Conservation (phyloP, 1,140 invertebrate genomes). For the Helicoverpa armigera region DNA sequence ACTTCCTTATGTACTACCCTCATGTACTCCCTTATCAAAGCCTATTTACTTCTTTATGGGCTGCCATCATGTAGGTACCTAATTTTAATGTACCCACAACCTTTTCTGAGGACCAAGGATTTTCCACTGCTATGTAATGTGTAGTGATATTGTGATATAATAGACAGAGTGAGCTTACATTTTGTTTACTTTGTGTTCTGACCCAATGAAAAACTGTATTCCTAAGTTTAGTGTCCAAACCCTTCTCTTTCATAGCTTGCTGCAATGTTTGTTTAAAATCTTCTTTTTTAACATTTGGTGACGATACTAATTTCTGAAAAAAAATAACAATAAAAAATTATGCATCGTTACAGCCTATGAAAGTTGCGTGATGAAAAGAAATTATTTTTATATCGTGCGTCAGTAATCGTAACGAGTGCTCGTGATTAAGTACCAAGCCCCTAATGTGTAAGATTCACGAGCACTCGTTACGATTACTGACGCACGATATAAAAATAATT, state of each 20-base stretch:
- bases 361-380: slow-evolving; percentile 7
- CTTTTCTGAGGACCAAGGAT: too few relatives aligned
- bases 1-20: too few relatives aligned
- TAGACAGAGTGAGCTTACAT: too few relatives aligned
- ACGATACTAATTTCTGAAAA: slow-evolving; percentile 91
- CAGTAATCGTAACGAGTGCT: not conserved
- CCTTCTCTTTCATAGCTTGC: slow-evolving; percentile 90
- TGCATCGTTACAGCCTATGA: not conserved
- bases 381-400: slow-evolving; percentile 19
- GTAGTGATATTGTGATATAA: too few relatives aligned
- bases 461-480: not conserved
- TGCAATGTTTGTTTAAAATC: slow-evolving; percentile 92
- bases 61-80: too few relatives aligned
- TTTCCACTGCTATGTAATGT: too few relatives aligned
- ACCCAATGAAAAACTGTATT: slow-evolving; percentile 95
- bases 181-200: slow-evolving; percentile 87
- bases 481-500: slow-evolving; percentile 15
- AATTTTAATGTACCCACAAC: too few relatives aligned
- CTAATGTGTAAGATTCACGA: too few relatives aligned
- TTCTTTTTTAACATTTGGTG: slow-evolving; percentile 90
- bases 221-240: slow-evolving; percentile 92
- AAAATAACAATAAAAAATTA: slow-evolving; percentile 16
- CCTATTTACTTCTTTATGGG: too few relatives aligned
- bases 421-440: too few relatives aligned
- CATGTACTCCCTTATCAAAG: too few relatives aligned